A percentile compares a stretch with the other conserved stretches of the same genome.
These are phyloP conservation scores for Progne subis DNA, from an alignment of 2,113 vertebrate species.

Conservation along the genomic window DNA sequence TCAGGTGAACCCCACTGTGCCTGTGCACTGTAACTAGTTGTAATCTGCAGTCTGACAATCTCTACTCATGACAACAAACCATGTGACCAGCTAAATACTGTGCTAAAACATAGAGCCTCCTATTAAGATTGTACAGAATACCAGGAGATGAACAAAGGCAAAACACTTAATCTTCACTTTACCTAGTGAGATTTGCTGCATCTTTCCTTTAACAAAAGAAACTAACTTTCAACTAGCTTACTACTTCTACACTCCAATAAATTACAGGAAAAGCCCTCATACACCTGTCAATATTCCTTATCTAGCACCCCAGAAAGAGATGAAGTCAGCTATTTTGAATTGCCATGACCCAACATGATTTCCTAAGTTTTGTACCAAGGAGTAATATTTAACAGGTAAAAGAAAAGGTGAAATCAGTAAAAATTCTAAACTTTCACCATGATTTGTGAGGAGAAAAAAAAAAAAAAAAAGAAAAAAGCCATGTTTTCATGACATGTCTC, in stretches of 20 bases:
- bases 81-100: neutral
- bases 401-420: neutral
- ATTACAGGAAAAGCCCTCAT: neutral
- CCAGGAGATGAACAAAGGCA: neutral
- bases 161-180: neutral
- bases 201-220: neutral
- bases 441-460: neutral
- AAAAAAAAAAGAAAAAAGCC: neutral
- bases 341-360: neutral
- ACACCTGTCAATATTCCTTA: neutral
- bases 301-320: neutral
- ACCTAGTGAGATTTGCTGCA: neutral
- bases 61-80: neutral
- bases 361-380: neutral
- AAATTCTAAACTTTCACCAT: neutral
- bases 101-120: neutral
- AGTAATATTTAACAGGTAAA: neutral
- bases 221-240: neutral
- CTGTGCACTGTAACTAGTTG: rapidly evolving
- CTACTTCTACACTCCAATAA: neutral
- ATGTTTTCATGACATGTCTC: neutral
- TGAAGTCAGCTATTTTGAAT: neutral
- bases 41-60: neutral
- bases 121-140: neutral
- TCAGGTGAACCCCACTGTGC: neutral